Base-by-base conservation (phyloP, 1,140 invertebrate species). In the Eulimnadia texana region DNA sequence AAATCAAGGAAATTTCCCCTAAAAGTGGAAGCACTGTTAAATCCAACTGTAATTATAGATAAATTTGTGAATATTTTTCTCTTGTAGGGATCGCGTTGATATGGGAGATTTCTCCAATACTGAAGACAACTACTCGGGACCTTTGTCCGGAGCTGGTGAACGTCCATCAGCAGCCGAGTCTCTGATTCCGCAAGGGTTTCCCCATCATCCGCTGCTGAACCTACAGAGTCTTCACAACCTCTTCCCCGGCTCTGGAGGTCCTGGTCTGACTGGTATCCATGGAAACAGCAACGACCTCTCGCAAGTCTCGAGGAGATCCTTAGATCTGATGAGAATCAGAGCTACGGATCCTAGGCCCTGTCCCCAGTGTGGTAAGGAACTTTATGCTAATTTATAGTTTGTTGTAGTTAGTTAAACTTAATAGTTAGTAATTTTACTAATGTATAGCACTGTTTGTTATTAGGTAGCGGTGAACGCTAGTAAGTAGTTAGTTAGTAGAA, bases 331-430 rank as follows among this genome's bases (percentile, higher is more conserved):
- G 72, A 78, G 89, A 67, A 88, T 93, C 13, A 78, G 90, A 64
- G 90, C 89, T 0, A 93, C 89, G 16, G 90, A 93, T 76, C 89
- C 89, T 0, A 77, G 90, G 25, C 90, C 90, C 0, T 93, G 90
- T 73, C 89, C 88, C 6, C 90, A 92, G 71, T 93, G 90, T 71
- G 88, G 89, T 42, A 42, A 55, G n/a, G 19, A 11, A 25, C n/a
- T 23, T 19, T 25, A 55, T 51, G 3, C 23, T 3, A n/a, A n/a
- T n/a, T n/a, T n/a, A n/a, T n/a, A n/a, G n/a, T n/a, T n/a, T n/a
- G n/a, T n/a, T n/a, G n/a, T n/a, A n/a, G n/a, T n/a, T n/a, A n/a
- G n/a, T n/a, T n/a, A n/a, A n/a, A n/a, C n/a, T n/a, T n/a, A n/a
- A n/a, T n/a, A n/a, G n/a, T n/a, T n/a, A n/a, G n/a, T n/a, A n/a